These are phyloP conservation scores for Nycticryphes semicollaris DNA, from an alignment of 2,113 vertebrate species.

Conservation along the genomic window DNA sequence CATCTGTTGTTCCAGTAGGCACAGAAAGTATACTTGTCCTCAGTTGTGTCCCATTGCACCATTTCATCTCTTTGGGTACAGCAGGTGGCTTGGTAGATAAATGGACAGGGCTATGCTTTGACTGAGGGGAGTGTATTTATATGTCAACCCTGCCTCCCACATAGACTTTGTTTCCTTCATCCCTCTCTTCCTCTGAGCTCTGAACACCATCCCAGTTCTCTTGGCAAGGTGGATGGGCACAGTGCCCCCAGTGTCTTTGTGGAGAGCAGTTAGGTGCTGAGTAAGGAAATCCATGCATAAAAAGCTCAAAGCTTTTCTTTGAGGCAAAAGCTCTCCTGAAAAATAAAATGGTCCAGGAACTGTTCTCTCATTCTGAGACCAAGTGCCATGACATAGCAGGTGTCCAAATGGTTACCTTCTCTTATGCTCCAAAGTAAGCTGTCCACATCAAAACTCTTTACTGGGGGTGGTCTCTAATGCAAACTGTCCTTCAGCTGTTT, in stretches of 20 bases:
- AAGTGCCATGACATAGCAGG: neutral
- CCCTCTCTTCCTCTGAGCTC: neutral
- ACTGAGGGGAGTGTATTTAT: neutral
- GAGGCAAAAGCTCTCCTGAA: neutral
- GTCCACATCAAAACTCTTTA: neutral
- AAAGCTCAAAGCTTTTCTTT: neutral
- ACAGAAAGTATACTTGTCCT: neutral
- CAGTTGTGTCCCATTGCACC: neutral
- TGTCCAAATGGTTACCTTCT: neutral
- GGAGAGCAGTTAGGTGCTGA: neutral
- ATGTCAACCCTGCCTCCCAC: neutral
- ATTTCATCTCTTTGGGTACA: neutral
- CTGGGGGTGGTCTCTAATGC: neutral
- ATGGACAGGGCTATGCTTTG: neutral
- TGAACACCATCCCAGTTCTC: neutral
- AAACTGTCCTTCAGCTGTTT: neutral
- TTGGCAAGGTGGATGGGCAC: slow-evolving; percentile 10
- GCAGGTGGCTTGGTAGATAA: neutral
- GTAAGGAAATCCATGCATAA: neutral
- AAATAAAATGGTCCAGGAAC: neutral
- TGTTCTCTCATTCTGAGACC: neutral
- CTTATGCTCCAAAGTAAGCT: neutral
- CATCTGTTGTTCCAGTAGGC: slow-evolving; percentile 48
- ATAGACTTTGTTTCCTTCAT: neutral
- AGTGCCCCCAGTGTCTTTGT: neutral